Percentiles rank a stretch among this genome's conserved stretches.
These are phyloP conservation scores for Hydrolagus colliei DNA, from an alignment of 2,797 vertebrate genomes.

Conservation along the genomic window DNA sequence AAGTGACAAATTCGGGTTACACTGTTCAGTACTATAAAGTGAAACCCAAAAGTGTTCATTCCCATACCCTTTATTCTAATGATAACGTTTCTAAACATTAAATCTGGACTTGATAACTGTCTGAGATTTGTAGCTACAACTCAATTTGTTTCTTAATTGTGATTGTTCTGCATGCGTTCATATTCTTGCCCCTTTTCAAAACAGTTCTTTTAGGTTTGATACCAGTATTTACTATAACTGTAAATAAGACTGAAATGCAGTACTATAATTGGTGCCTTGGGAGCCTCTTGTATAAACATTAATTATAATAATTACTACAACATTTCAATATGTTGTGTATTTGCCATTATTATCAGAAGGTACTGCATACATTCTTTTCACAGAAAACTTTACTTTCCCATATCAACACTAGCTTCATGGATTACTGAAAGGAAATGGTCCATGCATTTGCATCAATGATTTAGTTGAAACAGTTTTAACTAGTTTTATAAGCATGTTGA, in stretches of 20 bases:
- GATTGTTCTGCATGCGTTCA: neutral
- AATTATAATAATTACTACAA: neutral
- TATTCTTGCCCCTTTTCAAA: neutral
- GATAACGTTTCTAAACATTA: too few species aligned
- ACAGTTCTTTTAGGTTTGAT: neutral
- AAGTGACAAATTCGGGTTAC: too few species aligned
- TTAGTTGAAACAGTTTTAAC: neutral
- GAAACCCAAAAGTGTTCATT: too few species aligned
- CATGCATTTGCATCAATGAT: neutral
- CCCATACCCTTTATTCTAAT: too few species aligned
- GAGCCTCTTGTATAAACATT: neutral
- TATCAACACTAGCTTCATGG: neutral
- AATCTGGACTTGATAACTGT: too few species aligned
- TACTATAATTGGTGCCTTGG: neutral
- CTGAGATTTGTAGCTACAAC: too few species aligned
- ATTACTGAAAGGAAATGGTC: neutral
- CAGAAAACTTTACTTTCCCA: too few species aligned
- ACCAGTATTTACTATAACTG: neutral
- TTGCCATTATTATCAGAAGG: neutral
- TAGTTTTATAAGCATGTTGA: neutral
- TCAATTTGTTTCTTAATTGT: neutral
- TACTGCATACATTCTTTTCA: neutral
- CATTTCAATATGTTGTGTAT: neutral
- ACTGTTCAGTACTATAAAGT: too few species aligned
- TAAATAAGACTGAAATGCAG: neutral